Base-by-base conservation (phyloP, 2,888 invertebrate species). In the Harpagoxenus sublaevis region DNA sequence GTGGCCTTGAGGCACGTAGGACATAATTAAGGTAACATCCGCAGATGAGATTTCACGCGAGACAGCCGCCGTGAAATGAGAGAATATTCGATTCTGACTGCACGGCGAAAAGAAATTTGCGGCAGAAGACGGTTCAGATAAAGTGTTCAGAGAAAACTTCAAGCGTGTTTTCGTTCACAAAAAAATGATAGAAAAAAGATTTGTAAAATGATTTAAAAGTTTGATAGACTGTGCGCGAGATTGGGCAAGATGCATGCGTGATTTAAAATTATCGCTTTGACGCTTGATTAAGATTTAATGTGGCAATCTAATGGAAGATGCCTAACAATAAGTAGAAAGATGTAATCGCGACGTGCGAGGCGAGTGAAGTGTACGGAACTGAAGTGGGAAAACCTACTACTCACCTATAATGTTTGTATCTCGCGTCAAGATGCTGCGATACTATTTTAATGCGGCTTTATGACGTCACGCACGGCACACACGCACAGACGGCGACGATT, bases 11-110 rank as follows among this genome's bases (percentile, higher is more conserved):
- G 12, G 60, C 70, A 82, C 57, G 81, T 85, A 9, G 84, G 82
- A 85, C 82, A 75, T 86, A 87, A 89, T 86, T 77, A 55, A 89
- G 68, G 83, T 48, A 83, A 73, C 77, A 53, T 87, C 65, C 74
- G 53, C 39, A 66, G 28, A 74, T 65, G 86, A 86, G 55, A 78
- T 88, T 86, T 81, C 78, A 42, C 83, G 84, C 71, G 73, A 74
- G 84, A 60, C 57, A 78, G 57, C 39, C 51, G 65, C 28, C 51
- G 65, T 68, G 63, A 42, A 65, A 60, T 57, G 71, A 23, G 77
- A 85, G 86, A 65, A 77, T 83, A 66, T 71, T 28, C 57, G 83
- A 51, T 84, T 68, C 78, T 84, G 51, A 63, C 3, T 86, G 66
- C 18, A 9, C n/a, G 28, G 28, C 18, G 31, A 89, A 62, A 68